phyloP scores from a whole-genome alignment of 2,113 vertebrate species.

The Numida meleagris region DNA sequence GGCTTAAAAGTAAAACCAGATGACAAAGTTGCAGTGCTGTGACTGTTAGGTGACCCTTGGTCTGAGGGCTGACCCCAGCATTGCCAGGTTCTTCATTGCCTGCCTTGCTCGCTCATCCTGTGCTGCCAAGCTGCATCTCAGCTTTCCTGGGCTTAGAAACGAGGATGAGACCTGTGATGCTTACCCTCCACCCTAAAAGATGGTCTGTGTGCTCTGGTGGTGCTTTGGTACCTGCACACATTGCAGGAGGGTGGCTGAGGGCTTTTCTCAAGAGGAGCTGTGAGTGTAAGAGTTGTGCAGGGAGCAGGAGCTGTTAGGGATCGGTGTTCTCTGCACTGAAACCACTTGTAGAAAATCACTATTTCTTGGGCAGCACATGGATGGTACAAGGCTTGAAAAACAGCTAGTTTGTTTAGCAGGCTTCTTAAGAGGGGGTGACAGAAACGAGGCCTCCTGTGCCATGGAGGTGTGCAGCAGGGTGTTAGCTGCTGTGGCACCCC shows the following conservation, averaged over 20 bases:
- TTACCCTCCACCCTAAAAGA: fast-evolving
- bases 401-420: not conserved
- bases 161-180: not conserved
- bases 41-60: not conserved
- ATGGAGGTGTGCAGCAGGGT: fast-evolving
- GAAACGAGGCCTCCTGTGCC: not conserved
- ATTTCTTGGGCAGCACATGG: not conserved
- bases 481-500: not conserved
- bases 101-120: not conserved
- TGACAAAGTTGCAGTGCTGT: not conserved
- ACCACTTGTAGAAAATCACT: not conserved
- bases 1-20: not conserved
- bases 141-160: not conserved
- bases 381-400: not conserved
- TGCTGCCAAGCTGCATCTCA: not conserved
- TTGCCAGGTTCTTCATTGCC: fast-evolving
- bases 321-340: not conserved
- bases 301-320: fast-evolving
- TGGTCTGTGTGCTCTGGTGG: not conserved
- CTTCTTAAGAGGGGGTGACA: not conserved
- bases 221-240: not conserved
- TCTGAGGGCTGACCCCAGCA: not conserved
- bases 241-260: not conserved
- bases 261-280: not conserved
- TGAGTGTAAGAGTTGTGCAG: not conserved